A percentile compares a stretch with the other conserved stretches of the same genome.
Evolutionary conservation across 2,113 vertebrate species (phyloP).

Genomic region (Eulacestoma nigropectus): DNA sequence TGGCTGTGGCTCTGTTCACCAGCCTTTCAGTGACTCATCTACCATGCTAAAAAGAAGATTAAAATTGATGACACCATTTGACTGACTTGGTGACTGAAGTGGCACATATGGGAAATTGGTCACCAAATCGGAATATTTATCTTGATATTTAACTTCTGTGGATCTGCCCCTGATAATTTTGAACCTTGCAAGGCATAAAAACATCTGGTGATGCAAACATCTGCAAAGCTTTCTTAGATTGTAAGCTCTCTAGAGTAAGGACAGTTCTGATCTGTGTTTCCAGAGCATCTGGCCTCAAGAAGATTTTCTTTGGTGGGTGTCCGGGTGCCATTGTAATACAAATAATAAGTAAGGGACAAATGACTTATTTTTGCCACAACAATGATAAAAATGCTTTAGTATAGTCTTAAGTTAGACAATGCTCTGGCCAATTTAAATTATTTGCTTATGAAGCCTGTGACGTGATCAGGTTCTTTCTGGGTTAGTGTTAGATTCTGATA

Average conservation of each 20-base stretch:
- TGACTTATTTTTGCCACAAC: neutral
- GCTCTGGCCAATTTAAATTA: neutral
- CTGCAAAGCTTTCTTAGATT: neutral
- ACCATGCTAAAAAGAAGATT: rapidly evolving
- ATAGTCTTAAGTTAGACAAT: neutral
- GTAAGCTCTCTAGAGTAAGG: neutral
- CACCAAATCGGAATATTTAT: neutral
- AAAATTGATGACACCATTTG: neutral
- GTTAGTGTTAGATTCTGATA: neutral
- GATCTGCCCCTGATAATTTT: neutral
- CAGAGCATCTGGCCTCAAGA: neutral
- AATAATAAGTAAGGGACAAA: neutral
- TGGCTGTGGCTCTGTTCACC: neutral
- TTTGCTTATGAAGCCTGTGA: neutral
- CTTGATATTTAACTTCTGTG: neutral
- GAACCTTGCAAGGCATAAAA: neutral
- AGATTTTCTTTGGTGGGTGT: neutral
- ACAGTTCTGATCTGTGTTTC: neutral
- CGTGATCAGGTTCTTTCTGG: neutral
- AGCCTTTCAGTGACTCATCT: neutral
- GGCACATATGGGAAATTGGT: neutral
- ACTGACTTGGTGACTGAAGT: neutral
- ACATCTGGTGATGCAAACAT: neutral
- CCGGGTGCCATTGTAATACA: neutral
- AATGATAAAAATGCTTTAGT: neutral